Percentiles rank a stretch among this genome's conserved stretches.
These are phyloP conservation scores for Reticulitermes lucifugus DNA, from an alignment of 2,888 invertebrate species.

Conservation along the genomic window DNA sequence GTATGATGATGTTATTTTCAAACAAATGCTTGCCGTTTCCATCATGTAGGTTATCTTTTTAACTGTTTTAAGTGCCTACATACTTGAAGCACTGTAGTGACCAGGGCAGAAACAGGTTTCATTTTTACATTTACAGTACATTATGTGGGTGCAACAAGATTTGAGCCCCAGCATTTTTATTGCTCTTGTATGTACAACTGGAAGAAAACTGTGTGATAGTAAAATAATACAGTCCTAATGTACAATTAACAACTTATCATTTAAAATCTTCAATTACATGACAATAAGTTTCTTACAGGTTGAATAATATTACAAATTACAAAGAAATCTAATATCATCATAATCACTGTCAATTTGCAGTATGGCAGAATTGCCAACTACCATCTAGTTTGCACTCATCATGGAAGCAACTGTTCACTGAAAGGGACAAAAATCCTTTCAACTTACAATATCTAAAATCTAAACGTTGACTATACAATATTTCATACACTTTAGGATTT, in stretches of 20 bases:
- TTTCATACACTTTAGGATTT: background rate
- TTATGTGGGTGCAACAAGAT: slow-evolving; percentile 1
- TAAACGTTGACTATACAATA: background rate
- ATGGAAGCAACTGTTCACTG: slow-evolving; percentile 19
- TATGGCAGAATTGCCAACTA: background rate
- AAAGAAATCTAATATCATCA: too few relatives aligned
- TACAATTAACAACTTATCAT: too few relatives aligned
- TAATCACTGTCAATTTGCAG: too few relatives aligned
- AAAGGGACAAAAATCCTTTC: slow-evolving; percentile 32
- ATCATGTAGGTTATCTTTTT: too few relatives aligned
- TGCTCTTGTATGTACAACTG: slow-evolving; percentile 6
- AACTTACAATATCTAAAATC: background rate
- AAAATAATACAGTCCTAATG: slow-evolving; percentile 2
- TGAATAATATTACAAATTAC: too few relatives aligned
- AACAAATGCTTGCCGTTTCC: too few relatives aligned
- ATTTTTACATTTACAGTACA: background rate
- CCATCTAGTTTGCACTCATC: slow-evolving; percentile 16
- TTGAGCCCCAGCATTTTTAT: slow-evolving; percentile 22
- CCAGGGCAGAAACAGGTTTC: too few relatives aligned
- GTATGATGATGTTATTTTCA: too few relatives aligned
- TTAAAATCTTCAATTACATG: background rate
- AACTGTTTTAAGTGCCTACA: too few relatives aligned
- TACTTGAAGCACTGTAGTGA: too few relatives aligned
- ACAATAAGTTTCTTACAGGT: background rate
- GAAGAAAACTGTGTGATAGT: slow-evolving; percentile 3